Base-by-base conservation (phyloP, 2,797 vertebrate species). In the Morelia viridis region DNA sequence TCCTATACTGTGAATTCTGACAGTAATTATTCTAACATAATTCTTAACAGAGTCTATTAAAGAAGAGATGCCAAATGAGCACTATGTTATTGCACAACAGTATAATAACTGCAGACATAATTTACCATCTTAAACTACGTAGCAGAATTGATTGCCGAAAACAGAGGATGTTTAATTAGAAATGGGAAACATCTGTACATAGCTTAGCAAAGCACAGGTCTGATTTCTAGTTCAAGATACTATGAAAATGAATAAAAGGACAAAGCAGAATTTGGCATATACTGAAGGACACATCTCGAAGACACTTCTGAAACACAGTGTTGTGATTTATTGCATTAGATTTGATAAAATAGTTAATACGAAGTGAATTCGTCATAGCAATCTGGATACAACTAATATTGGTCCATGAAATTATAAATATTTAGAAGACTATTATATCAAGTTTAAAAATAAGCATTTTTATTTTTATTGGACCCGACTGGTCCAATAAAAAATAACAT, bases 21-120 rank as follows among this genome's bases (percentile, higher is more conserved):
- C 93, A 97, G 96, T 95, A 96, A 97, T 97, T 97, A 97, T 96
- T 97, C 95, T 97, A 96, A 93, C 96, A 97, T 97, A 96, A 96
- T 95, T 97, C 95, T 92, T 95, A 96, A 95, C 94, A 94, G 94
- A 96, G 95, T 95, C 95, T 96, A 96, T 96, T 97, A 96, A 97
- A 96, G 90, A 94, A 95, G 96, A 96, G 97, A 95, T 95, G 89
- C 88, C 94, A 95, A 92, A 97, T 96, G 96, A 97, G 96, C 85
- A 93, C 61, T 94, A 95, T 89, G 95, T 95, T 96, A 97, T 92
- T 94, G 93, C 90, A 95, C 96, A 89, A 95, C 91, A 96, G 94
- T 96, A 97, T 95, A 97, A 96, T 93, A 93, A 96, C 92, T 95
- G 93, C 24, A 2, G 1, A 97, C 94, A 94, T 93, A 96, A 97